A percentile compares a stretch with the other conserved stretches of the same genome.
phyloP scores from a whole-genome alignment of 37 sponge, comb jelly and placozoan species.

The Theonella swinhoei region DNA sequence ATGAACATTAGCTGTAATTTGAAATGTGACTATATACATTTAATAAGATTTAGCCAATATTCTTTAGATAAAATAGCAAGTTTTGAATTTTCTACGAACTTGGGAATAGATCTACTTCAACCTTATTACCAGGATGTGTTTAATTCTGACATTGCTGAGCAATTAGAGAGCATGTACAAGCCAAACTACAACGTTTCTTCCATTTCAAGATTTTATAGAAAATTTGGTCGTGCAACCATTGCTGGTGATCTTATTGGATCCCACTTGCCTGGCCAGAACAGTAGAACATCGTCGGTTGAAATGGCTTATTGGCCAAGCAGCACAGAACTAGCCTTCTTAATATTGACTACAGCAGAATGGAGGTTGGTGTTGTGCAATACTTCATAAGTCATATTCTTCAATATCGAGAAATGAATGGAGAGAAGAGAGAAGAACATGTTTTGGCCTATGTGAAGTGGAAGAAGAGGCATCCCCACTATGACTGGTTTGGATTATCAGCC shows the following conservation, averaged over 20 bases:
- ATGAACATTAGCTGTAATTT: too few species aligned
- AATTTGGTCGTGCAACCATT: constrained; percentile 9
- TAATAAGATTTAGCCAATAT: background rate
- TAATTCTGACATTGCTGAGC: background rate
- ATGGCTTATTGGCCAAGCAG: constrained; percentile 41
- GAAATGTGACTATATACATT: too few species aligned
- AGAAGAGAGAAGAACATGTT: background rate
- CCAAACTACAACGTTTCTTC: background rate
- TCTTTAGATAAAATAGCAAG: too few species aligned
- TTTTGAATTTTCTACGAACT: too few species aligned
- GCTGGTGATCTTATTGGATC: constrained; percentile 49
- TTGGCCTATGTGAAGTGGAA: constrained; percentile 60
- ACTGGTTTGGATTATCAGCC: constrained; percentile 44
- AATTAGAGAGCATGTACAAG: background rate
- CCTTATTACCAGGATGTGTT: background rate
- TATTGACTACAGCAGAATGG: constrained; percentile 5
- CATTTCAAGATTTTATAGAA: background rate
- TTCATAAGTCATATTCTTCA: constrained; percentile 17
- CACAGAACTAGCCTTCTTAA: background rate
- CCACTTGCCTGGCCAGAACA: background rate
- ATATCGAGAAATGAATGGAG: background rate
- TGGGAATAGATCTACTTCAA: background rate
- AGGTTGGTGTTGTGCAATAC: constrained; percentile 39
- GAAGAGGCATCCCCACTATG: background rate
- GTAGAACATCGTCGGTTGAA: constrained; percentile 32